Percentiles rank a stretch among this genome's conserved stretches.
phyloP scores from a whole-genome alignment of 2,888 invertebrate species.

The Cataglyphis albicans region DNA sequence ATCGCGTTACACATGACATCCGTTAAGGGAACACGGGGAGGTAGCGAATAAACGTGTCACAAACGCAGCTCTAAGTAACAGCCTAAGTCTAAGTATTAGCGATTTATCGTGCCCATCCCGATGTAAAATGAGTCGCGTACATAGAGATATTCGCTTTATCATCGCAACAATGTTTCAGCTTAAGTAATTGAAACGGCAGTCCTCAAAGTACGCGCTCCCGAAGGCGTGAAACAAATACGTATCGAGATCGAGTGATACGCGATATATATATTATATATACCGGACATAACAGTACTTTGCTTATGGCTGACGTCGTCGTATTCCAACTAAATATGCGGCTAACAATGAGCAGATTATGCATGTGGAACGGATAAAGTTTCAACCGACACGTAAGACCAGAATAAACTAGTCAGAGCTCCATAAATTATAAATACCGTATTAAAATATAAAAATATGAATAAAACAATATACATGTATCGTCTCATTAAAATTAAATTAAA shows the following conservation, averaged over 20 bases:
- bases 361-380: slow-evolving; percentile 57
- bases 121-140: slow-evolving; percentile 34
- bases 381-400: slow-evolving; percentile 32
- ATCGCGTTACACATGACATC: background rate
- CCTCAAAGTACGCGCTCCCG: slow-evolving; percentile 48
- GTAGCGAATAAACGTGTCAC: slow-evolving; percentile 12
- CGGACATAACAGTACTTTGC: slow-evolving; percentile 71
- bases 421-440: background rate
- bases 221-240: slow-evolving; percentile 67
- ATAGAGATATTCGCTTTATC: slow-evolving; percentile 53
- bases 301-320: slow-evolving; percentile 64
- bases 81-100: slow-evolving; percentile 45
- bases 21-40: slow-evolving; percentile 2
- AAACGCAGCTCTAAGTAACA: slow-evolving; percentile 42
- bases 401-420: background rate
- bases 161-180: slow-evolving; percentile 25
- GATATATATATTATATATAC: slow-evolving; percentile 61
- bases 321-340: slow-evolving; percentile 70
- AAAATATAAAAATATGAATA: background rate
- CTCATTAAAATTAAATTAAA: background rate
- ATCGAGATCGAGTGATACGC: slow-evolving; percentile 70
- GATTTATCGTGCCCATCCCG: slow-evolving; percentile 34
- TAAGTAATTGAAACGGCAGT: slow-evolving; percentile 56
- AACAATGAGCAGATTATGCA: slow-evolving; percentile 71
- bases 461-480: background rate